Evolutionary conservation across 1,140 invertebrate species (phyloP).

Genomic region (Papilio machaon): DNA sequence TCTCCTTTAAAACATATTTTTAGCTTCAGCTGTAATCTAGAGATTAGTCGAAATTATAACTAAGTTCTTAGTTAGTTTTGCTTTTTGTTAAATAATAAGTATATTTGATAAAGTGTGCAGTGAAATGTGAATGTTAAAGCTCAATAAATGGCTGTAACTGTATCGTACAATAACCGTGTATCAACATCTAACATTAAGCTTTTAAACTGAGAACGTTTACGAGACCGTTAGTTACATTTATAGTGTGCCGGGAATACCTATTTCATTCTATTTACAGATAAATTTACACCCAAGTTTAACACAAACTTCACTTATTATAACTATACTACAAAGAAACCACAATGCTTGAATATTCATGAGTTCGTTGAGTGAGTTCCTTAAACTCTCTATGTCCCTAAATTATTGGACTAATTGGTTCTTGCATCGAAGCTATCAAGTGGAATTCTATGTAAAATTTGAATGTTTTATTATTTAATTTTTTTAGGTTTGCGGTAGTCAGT

Average conservation of each 20-base stretch:
- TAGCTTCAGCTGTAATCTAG: too few species aligned
- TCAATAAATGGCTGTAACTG: not conserved
- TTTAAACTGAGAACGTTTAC: constrained; percentile 14
- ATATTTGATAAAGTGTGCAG: not conserved
- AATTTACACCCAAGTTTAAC: constrained; percentile 4
- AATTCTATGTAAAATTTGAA: not conserved
- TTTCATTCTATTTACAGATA: constrained; percentile 2
- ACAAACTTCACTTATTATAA: not conserved
- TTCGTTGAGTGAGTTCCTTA: too few species aligned
- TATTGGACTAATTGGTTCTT: too few species aligned
- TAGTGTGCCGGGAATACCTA: constrained; percentile 9
- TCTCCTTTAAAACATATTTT: too few species aligned
- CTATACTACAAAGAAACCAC: not conserved
- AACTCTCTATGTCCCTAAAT: too few species aligned
- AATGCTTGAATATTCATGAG: not conserved
- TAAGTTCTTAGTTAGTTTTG: too few species aligned
- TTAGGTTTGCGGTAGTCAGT: constrained; percentile 61
- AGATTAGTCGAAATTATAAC: too few species aligned
- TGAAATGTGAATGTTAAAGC: not conserved
- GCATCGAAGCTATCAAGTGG: too few species aligned
- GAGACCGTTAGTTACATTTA: constrained; percentile 21
- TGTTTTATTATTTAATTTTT: constrained; percentile 41
- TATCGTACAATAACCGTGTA: constrained; percentile 6
- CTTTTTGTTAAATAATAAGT: too few species aligned
- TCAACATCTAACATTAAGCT: constrained; percentile 25